These are phyloP conservation scores for Hetaerina americana DNA, from an alignment of 1,140 invertebrate species.

Conservation along the genomic window DNA sequence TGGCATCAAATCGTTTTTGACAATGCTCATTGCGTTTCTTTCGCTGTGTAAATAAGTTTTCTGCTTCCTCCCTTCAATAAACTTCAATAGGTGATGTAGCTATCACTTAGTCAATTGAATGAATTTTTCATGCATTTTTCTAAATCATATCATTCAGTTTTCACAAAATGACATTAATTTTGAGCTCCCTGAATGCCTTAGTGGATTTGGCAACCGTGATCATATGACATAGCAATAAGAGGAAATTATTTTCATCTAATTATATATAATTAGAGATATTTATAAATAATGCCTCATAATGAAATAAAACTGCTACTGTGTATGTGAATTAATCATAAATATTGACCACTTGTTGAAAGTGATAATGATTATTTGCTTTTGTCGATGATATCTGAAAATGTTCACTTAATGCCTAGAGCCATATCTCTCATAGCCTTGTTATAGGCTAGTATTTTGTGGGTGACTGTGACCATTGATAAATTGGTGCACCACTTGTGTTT, in stretches of 20 bases:
- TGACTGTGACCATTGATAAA: neutral
- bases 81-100: neutral
- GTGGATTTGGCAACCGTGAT: neutral
- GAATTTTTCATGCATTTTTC: neutral
- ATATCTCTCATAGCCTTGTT: neutral
- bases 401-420: neutral
- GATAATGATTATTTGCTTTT: neutral
- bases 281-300: neutral
- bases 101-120: neutral
- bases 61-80: too few species aligned
- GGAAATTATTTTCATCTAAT: slow-evolving; percentile 1
- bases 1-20: too few species aligned
- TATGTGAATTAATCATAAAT: neutral
- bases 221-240: neutral
- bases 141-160: neutral
- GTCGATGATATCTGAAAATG: neutral
- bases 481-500: neutral
- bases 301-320: neutral
- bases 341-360: neutral
- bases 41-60: too few species aligned
- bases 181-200: neutral
- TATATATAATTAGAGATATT: neutral
- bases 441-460: neutral
- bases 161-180: neutral
- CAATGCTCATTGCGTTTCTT: too few species aligned